These are phyloP conservation scores for Zingel zingel DNA, from an alignment of 2,113 vertebrate species.

Conservation along the genomic window DNA sequence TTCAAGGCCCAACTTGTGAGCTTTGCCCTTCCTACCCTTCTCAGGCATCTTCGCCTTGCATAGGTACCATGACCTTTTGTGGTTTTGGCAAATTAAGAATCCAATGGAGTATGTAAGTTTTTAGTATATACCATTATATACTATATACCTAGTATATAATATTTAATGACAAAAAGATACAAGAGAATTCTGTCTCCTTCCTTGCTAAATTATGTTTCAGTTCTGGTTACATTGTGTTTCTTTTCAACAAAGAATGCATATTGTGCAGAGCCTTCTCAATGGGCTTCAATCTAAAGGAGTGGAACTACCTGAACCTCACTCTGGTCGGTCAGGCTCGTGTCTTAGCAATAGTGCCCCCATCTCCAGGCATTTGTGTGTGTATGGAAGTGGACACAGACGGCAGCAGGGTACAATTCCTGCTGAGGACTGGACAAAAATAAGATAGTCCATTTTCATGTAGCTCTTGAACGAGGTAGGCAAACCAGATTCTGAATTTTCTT, in stretches of 20 bases:
- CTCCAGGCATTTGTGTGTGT: conserved; percentile 15
- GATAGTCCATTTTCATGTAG: neutral
- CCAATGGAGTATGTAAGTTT: neutral
- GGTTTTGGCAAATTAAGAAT: neutral
- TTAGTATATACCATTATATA: neutral
- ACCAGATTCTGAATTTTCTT: neutral
- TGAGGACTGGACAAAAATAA: conserved; percentile 11
- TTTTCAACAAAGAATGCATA: conserved; percentile 19
- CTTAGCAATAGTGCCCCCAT: conserved; percentile 30
- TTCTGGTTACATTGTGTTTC: neutral
- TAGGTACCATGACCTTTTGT: conserved; percentile 8
- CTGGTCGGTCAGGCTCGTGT: conserved; percentile 14
- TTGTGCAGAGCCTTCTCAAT: conserved; percentile 19
- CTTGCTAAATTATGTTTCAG: neutral
- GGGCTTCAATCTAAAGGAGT: conserved; percentile 17
- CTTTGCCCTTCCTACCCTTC: conserved; percentile 55
- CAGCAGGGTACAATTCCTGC: conserved; percentile 25
- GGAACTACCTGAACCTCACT: conserved; percentile 40
- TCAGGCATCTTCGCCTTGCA: conserved; percentile 32
- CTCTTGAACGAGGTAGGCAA: neutral
- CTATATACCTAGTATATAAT: too few relatives aligned
- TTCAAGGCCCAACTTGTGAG: conserved; percentile 53
- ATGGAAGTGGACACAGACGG: conserved; percentile 26
- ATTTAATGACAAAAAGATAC: neutral
- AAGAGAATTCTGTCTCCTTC: neutral